These are phyloP conservation scores for Ceyx melanurus DNA, from an alignment of 2,113 vertebrate genomes.

Conservation along the genomic window DNA sequence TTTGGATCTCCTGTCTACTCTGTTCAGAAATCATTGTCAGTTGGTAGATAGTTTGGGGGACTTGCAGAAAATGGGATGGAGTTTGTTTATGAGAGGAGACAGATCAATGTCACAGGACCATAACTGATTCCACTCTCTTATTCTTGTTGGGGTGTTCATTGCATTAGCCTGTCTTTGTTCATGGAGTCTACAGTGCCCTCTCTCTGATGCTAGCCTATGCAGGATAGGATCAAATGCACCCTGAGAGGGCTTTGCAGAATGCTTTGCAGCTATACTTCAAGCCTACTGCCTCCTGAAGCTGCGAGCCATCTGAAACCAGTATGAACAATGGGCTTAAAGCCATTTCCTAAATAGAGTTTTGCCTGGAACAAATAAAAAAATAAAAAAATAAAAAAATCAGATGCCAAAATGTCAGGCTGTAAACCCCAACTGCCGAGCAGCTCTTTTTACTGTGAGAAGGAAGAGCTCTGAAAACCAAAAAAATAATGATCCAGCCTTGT, in stretches of 20 bases:
- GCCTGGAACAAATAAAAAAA: background rate
- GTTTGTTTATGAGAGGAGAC: background rate
- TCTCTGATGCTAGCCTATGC: background rate
- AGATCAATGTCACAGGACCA: background rate
- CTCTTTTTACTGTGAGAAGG: conserved; percentile 17
- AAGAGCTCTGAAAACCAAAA: background rate
- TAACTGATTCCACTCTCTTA: fast-evolving
- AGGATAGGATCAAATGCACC: background rate
- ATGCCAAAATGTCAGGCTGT: conserved; percentile 5
- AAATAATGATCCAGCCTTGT: background rate
- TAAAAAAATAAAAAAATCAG: background rate
- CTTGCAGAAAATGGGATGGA: background rate
- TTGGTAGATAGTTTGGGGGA: background rate
- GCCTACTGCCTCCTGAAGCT: background rate
- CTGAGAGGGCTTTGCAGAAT: background rate
- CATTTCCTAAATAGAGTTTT: background rate
- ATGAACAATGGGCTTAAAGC: background rate
- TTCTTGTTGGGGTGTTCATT: background rate
- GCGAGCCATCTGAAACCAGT: background rate
- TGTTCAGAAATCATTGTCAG: background rate
- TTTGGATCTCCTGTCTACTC: background rate
- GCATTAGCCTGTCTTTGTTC: background rate
- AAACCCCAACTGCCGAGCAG: background rate
- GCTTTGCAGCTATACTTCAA: background rate
- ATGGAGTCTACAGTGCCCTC: background rate